Conservation (phyloP, 2,113 vertebrate genomes). For the Prionailurus viverrinus region DNA sequence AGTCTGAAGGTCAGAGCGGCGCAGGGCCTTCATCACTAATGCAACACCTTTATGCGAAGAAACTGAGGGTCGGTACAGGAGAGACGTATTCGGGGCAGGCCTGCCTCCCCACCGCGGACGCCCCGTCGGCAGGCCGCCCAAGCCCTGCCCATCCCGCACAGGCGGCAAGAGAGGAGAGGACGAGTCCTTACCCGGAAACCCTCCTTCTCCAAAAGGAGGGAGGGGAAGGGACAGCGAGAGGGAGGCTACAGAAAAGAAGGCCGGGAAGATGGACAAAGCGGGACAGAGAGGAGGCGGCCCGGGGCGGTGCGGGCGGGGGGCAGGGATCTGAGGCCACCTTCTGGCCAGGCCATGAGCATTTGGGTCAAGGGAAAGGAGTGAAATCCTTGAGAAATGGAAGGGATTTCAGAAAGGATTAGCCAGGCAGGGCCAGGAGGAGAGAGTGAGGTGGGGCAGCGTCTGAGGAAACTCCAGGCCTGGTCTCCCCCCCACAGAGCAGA, state of each 20-base stretch:
- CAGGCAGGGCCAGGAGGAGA: neutral
- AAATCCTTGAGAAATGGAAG: constrained; percentile 73
- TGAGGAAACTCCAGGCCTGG: neutral
- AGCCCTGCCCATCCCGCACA: no score
- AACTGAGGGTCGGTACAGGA: neutral
- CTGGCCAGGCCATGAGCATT: constrained; percentile 63
- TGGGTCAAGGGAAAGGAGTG: constrained; percentile 64
- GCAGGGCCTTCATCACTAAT: neutral
- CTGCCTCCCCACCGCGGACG: neutral
- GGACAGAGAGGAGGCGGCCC: constrained; percentile 1
- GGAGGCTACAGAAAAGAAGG: neutral
- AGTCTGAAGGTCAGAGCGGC: neutral
- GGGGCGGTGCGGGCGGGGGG: neutral
- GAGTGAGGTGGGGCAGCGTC: neutral
- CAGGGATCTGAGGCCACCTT: neutral
- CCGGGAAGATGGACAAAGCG: neutral
- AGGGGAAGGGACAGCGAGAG: neutral
- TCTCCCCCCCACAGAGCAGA: neutral
- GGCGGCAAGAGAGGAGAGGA: no score
- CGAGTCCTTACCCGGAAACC: neutral
- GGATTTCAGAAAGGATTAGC: constrained; percentile 70
- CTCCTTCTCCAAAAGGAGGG: neutral
- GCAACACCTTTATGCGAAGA: neutral
- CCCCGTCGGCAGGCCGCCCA: neutral
- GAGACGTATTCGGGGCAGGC: neutral